Evolutionary conservation across 2,797 vertebrate genomes (phyloP), one percentile per base, ranked within the genome.

Genomic region (Oryzias dopingdopingensis): DNA sequence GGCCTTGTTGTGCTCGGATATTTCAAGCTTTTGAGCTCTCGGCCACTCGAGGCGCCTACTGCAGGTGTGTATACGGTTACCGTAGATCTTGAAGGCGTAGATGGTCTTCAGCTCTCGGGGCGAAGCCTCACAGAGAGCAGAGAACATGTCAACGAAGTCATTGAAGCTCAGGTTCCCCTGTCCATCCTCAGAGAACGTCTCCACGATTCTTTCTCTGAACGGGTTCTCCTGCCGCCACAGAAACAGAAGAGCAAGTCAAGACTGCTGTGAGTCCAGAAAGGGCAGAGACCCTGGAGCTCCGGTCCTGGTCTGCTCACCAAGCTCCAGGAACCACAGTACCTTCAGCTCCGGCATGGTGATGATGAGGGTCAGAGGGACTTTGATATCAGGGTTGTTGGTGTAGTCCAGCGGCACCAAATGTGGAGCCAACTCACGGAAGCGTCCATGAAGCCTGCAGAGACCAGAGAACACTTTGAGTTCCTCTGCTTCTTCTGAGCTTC

Each of bases 111-210:
- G 94, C 67, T 98, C 96, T 56, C 96, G 81, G 14, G 96, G 96
- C 5, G 96, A 94, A 10, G 93, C 95, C 81, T 98, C 96, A 44
- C 96, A 96, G 53, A 98, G 93, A 53, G 94, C 96, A 0, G 96
- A 98, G 60, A 98, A 98, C 96, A 98, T 95, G 83, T 98, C 96
- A 10, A 98, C 94, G 32, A 98, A 98, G 80, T 98, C 95, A 2
- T 96, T 98, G 89, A 98, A 98, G 85, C 90, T 97, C 60, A 95
- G 93, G 86, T 93, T 96, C 5, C 96, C 96, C 13, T 92, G 89
- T 0, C 94, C 94, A 15, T 96, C 95, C 82, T 98, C 95, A 0
- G 96, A 96, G 68, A 98, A 98, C 1, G 95, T 88, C 62, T 92
- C 90, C 83, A 98, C 95, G 0, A 98, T 98, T 49, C 95, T 88